A percentile compares a stretch with the other conserved stretches of the same genome.
Evolutionary conservation across 2,113 vertebrate genomes (phyloP).

Genomic region (Cheirogaleus medius): DNA sequence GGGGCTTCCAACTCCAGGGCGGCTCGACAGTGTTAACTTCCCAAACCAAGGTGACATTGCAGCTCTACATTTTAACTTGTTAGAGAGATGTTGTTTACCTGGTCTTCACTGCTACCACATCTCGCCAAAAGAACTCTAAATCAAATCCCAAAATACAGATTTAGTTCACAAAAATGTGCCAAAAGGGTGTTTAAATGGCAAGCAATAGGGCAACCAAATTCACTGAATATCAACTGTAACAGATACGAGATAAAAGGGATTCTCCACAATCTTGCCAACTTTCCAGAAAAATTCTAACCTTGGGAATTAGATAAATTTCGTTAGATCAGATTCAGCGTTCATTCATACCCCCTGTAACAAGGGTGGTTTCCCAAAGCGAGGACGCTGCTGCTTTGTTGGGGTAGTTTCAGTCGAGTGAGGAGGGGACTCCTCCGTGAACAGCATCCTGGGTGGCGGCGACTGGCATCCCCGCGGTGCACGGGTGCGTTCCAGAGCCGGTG

Average conservation of each 20-base stretch:
- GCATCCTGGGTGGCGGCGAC: not conserved
- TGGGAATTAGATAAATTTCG: not conserved
- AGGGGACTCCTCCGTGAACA: not conserved
- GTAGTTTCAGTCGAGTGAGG: not conserved
- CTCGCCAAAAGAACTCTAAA: not conserved
- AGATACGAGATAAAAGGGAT: not conserved
- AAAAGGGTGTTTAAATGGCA: not conserved
- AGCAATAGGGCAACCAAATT: not conserved
- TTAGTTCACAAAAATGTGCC: not conserved
- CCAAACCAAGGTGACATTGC: not conserved
- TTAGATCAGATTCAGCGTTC: not conserved
- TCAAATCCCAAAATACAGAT: not conserved
- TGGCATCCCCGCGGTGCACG: accelerated
- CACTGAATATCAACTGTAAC: not conserved
- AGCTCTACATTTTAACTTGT: slow-evolving; percentile 22
- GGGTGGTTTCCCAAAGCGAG: not conserved
- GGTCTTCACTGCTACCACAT: not conserved
- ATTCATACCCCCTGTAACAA: not conserved
- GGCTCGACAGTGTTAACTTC: slow-evolving; percentile 21
- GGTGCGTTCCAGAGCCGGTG: not conserved
- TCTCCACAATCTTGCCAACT: not conserved
- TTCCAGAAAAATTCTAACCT: not conserved
- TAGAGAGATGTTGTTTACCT: not conserved
- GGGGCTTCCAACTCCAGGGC: not conserved
- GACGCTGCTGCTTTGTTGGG: not conserved